A percentile compares a stretch with the other conserved stretches of the same genome.
phyloP scores from a whole-genome alignment of 2,888 invertebrate genomes.

The Schrankia costaestrigalis region DNA sequence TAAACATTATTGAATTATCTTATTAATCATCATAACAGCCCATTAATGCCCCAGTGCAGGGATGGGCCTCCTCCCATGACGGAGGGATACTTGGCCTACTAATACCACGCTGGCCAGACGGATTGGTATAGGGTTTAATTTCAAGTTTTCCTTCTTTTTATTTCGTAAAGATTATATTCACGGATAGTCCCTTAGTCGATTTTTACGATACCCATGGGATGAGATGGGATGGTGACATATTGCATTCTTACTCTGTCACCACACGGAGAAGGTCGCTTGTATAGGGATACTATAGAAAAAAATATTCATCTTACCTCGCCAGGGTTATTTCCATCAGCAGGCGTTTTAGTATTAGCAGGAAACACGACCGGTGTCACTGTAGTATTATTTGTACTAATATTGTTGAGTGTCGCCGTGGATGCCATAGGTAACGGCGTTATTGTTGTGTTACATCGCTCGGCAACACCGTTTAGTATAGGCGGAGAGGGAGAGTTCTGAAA shows the following conservation, averaged over 20 bases:
- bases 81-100: no score
- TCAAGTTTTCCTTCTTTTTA: no score
- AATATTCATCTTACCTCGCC: constrained; percentile 35
- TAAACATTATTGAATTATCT: neutral
- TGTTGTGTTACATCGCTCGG: constrained; percentile 34
- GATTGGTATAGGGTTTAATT: no score
- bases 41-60: neutral
- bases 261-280: neutral
- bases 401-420: neutral
- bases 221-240: no score
- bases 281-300: neutral
- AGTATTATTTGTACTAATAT: neutral
- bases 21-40: neutral
- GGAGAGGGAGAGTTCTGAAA: constrained; percentile 31
- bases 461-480: constrained; percentile 54
- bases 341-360: constrained; percentile 9
- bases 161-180: no score
- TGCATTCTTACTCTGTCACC: no score
- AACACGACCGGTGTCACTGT: neutral
- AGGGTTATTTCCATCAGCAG: constrained; percentile 24
- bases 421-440: constrained; percentile 4
- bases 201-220: no score
- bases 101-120: no score
- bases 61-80: no score
- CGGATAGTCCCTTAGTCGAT: no score